Conservation (phyloP, 2,113 vertebrate genomes). For the Reinhardtius hippoglossoides region DNA sequence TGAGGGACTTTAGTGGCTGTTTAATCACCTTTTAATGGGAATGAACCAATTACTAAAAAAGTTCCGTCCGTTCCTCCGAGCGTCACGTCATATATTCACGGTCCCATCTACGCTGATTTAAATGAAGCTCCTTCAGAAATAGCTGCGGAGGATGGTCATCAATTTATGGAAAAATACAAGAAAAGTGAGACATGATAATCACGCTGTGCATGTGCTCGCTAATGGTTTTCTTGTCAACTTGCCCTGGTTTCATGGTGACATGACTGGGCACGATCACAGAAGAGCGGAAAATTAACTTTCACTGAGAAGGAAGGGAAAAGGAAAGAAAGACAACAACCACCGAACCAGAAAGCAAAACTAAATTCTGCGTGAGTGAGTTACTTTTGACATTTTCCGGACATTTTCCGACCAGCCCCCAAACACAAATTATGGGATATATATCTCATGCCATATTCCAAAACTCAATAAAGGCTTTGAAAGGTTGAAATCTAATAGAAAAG, state of each 20-base stretch:
- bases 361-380: no score
- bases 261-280: no score
- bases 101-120: constrained; percentile 46
- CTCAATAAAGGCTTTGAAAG: no score
- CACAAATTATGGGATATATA: no score
- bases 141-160: constrained; percentile 41
- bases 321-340: no score
- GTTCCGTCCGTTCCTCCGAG: not conserved
- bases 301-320: not conserved
- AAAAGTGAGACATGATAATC: constrained; percentile 22
- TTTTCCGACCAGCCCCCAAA: no score
- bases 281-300: not conserved
- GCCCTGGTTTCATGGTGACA: not conserved
- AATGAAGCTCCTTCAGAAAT: constrained; percentile 58
- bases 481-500: no score
- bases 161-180: constrained; percentile 26
- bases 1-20: constrained; percentile 30
- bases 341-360: no score
- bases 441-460: no score
- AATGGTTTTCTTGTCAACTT: constrained; percentile 31
- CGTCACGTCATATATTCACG: constrained; percentile 20
- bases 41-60: constrained; percentile 25
- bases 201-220: constrained; percentile 9
- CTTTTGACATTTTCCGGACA: no score
- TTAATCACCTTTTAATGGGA: constrained; percentile 74